phyloP scores from a whole-genome alignment of 2,113 vertebrate genomes.

The Zapus hudsonius region DNA sequence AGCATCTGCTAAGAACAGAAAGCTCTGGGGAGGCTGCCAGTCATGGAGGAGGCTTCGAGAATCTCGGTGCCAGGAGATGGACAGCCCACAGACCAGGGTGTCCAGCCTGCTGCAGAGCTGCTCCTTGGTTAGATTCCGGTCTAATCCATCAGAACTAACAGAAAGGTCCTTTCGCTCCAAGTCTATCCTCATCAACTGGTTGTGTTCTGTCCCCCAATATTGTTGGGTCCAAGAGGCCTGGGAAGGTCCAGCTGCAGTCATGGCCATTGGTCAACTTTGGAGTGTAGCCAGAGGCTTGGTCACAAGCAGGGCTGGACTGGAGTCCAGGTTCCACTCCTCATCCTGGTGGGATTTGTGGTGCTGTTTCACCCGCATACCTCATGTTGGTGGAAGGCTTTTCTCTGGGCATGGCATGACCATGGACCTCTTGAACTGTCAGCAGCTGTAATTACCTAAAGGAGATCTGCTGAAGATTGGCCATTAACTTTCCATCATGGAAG shows the following conservation, averaged over 20 bases:
- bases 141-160: background rate
- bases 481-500: too few species aligned
- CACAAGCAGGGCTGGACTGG: background rate
- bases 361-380: background rate
- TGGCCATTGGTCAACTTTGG: background rate
- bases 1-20: constrained; percentile 34
- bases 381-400: too few species aligned
- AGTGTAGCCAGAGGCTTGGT: background rate
- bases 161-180: background rate
- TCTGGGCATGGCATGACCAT: too few species aligned
- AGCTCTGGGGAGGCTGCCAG: background rate
- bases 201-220: background rate
- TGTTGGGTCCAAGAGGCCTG: background rate
- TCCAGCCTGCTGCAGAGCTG: background rate
- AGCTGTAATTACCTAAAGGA: too few species aligned
- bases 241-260: background rate
- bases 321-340: background rate
- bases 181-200: background rate
- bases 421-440: too few species aligned
- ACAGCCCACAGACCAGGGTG: background rate
- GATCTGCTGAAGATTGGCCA: too few species aligned
- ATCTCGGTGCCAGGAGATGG: background rate
- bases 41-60: background rate
- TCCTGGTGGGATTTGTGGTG: background rate
- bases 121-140: background rate